Evolutionary conservation across 2,888 invertebrate genomes (phyloP).

Genomic region (Hermodice carunculata): DNA sequence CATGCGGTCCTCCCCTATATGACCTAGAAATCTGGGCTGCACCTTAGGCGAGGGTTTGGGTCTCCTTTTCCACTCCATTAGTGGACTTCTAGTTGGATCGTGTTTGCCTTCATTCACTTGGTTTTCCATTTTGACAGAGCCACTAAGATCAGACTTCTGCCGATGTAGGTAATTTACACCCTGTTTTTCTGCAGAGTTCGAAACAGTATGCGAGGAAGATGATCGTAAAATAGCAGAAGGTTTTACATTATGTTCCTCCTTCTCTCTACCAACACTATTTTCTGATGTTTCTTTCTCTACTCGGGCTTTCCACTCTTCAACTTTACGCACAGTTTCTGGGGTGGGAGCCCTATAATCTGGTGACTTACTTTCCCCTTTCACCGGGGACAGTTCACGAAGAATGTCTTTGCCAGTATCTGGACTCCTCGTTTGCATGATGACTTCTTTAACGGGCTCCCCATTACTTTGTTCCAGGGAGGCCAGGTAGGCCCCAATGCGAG

Average conservation of each 20-base stretch:
- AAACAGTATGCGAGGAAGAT: constrained; percentile 60
- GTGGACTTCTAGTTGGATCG: constrained; percentile 1
- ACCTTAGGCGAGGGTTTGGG: constrained; percentile 29
- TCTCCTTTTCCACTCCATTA: constrained; percentile 28
- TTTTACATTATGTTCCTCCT: constrained; percentile 56
- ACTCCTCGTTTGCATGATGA: no score
- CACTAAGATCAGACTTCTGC: constrained; percentile 63
- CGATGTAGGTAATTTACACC: constrained; percentile 11
- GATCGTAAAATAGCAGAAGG: constrained; percentile 65
- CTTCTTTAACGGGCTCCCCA: no score
- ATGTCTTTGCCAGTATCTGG: no score
- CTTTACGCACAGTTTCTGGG: constrained; percentile 41
- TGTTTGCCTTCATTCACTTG: not conserved
- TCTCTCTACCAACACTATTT: constrained; percentile 8
- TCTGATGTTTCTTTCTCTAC: constrained; percentile 23
- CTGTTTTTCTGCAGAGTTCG: constrained; percentile 38
- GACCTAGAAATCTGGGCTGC: constrained; percentile 15
- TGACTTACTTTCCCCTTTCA: no score
- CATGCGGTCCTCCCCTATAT: not conserved
- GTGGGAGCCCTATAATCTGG: constrained; percentile 23
- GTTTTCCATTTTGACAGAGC: constrained; percentile 11
- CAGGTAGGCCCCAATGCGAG: constrained; percentile 94
- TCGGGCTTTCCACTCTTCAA: constrained; percentile 44
- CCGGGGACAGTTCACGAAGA: no score
- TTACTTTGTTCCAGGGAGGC: constrained; percentile 79